Evolutionary conservation across 2,888 invertebrate genomes (phyloP), one percentile per base, ranked within the genome.

Genomic region (Eilema griseolum): DNA sequence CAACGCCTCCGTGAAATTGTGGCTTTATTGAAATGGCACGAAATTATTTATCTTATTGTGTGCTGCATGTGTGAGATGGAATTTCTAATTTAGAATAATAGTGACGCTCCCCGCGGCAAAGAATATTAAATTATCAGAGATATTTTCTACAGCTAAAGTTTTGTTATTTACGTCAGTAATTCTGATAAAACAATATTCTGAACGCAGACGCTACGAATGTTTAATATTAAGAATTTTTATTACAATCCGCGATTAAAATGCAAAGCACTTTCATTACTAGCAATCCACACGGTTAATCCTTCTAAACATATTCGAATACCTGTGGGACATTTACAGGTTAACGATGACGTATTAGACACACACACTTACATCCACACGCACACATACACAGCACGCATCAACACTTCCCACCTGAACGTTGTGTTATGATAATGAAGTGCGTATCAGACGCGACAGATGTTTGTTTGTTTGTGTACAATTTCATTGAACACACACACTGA

Each of bases 1-100:
- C 93, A 93, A 91, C 93, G 91, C 92, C 89, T 86, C 90, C 90
- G 92, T 93, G 92, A 94, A 95, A 95, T 94, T 94, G 93, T 93
- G 90, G 91, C 90, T 91, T 93, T 93, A 94, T 92, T 92, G 92
- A 92, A 93, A 93, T 91, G 88, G 92, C 90, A 89, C 81, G 84
- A 87, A 90, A 92, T 93, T 92, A 90, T 92, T 91, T 90, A 88
- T 90, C 86, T 88, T 86, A 86, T 87, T 85, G 80, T 79, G 72
- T 77, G 74, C 74, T 80, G 78, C 79, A 78, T 78, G 80, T 81
- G 80, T 77, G 78, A 72, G 79, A 76, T 78, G 79, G 81, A 77
- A 81, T 80, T 83, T 80, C 62, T 76, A 82, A 85, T 83, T 84
- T 80, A 77, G 79, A 77, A 76, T 79, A 72, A 75, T 82, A 80